Conservation (phyloP, 2,888 invertebrate genomes). For the Latrodectus hesperus region DNA sequence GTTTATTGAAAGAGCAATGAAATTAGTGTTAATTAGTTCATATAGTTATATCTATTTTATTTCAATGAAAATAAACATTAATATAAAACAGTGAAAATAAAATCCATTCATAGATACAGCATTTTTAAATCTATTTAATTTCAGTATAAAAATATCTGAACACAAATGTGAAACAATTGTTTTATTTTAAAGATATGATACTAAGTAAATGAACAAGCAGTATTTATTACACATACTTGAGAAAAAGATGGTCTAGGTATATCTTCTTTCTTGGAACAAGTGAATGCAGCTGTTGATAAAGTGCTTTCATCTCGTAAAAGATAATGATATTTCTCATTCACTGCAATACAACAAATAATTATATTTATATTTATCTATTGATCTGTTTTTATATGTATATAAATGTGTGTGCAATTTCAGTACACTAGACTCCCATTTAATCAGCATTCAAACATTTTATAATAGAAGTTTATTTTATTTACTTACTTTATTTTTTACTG, state of each 20-base stretch:
- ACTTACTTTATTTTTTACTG: no score
- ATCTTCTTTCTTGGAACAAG: constrained; percentile 29
- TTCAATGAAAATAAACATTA: neutral
- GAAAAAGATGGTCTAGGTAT: constrained; percentile 18
- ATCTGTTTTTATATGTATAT: no score
- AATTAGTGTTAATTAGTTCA: neutral
- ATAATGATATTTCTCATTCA: constrained; percentile 47
- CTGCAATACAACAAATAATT: constrained; percentile 13
- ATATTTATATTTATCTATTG: no score
- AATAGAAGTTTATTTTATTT: no score
- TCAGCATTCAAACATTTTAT: no score
- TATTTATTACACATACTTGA: constrained; percentile 11
- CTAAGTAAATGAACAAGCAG: neutral
- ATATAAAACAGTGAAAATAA: neutral
- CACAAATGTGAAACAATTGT: neutral
- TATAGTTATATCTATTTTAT: neutral
- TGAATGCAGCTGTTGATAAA: constrained; percentile 7
- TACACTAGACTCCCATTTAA: no score
- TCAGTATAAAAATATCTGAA: neutral
- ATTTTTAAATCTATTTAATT: neutral
- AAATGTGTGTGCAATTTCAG: no score
- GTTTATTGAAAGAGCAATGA: no score
- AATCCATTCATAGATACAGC: neutral
- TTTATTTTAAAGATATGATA: neutral
- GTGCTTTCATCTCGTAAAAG: constrained; percentile 13